Evolutionary conservation across 2,888 invertebrate genomes (phyloP), one percentile per base, ranked within the genome.

Genomic region (Chromoteleia sp.): DNA sequence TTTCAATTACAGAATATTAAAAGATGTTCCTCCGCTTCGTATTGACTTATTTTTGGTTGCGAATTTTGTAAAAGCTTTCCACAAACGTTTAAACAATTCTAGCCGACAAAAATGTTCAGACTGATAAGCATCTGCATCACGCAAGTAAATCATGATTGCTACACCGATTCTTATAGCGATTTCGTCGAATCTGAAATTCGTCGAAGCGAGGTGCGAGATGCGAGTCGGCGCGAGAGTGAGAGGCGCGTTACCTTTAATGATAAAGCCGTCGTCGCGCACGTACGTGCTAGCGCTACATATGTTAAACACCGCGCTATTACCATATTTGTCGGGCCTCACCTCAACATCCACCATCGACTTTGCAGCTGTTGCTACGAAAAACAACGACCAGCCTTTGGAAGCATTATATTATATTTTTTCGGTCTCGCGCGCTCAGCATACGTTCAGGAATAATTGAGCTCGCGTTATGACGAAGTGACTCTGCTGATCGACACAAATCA

Each of bases 191-290:
- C 71, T 48, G 52, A 78, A 78, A 45, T 78, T 71, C 78, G 78
- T 50, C 58, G 65, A 78, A 78, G 48, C 29, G 65, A 58, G 54
- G 56, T 70, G 61, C 56, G 61, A 77, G 43, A 58, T 61, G 52
- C 41, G 50, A 81, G 83, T 77, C 83, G 83, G 50, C 48, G 71
- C 73, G 21, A 63, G 82, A 84, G 84, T 73, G 80, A 56, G 75
- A 75, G 70, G 75, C 78, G 85, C 81, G 84, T 85, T 86, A 84
- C 87, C 87, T 87, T 87, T 87, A 87, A 87, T 85, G 86, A 87
- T 87, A 87, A 87, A 87, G 85, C 86, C 84, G 87, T 87, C 86
- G 87, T 86, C 85, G 83, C 84, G 85, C 86, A 85, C 85, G 83
- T 85, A 87, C 86, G 86, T 84, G 87, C 84, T 80, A 85, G 84